phyloP scores from a whole-genome alignment of 2,888 invertebrate genomes.

The Ferrisia virgata region DNA sequence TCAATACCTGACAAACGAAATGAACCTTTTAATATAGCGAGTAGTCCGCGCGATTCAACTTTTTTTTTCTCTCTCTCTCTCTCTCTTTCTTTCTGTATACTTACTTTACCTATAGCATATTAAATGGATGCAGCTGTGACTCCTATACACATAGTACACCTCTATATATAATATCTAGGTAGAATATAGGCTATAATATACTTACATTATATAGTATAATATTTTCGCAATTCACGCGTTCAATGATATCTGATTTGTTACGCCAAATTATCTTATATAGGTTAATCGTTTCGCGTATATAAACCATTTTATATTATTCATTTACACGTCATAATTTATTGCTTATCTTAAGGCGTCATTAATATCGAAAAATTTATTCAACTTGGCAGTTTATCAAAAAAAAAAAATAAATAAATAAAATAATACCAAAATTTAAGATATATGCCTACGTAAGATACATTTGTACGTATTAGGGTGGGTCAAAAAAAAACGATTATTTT shows the following conservation, averaged over 20 bases:
- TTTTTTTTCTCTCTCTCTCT: too few relatives aligned
- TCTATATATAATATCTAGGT: too few relatives aligned
- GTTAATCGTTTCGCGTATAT: neutral
- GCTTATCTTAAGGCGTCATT: conserved; percentile 13
- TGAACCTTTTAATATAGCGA: conserved; percentile 24
- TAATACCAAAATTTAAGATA: neutral
- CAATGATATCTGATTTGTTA: conserved; percentile 28
- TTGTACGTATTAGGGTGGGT: too few relatives aligned
- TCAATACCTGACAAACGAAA: conserved; percentile 13
- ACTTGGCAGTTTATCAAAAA: conserved; percentile 1
- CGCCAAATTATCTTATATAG: conserved; percentile 28
- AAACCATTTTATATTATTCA: neutral
- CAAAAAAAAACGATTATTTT: too few relatives aligned
- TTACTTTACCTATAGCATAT: neutral
- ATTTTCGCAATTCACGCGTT: conserved; percentile 25
- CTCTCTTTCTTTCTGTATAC: too few relatives aligned
- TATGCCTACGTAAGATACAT: neutral
- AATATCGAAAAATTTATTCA: neutral
- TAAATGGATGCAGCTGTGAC: conserved; percentile 16
- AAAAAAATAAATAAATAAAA: too few relatives aligned
- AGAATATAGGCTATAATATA: too few relatives aligned
- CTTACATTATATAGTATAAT: neutral
- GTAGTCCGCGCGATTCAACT: neutral
- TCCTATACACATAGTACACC: too few relatives aligned
- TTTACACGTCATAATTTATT: conserved; percentile 19